Evolutionary conservation across 2,113 vertebrate species (phyloP).

Genomic region (Xiphorhynchus elegans): DNA sequence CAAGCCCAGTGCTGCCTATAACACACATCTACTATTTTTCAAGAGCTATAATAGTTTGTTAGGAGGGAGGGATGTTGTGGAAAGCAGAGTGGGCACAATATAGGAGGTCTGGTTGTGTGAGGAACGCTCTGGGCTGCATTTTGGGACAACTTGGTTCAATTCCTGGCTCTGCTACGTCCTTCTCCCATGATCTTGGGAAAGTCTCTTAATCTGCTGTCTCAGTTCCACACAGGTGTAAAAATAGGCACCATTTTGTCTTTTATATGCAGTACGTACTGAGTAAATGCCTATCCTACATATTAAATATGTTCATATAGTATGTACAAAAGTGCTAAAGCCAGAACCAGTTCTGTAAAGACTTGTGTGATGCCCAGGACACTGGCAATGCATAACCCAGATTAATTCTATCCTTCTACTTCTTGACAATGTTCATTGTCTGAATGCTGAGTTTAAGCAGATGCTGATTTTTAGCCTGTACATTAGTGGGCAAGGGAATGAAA

Average conservation of each 20-base stretch:
- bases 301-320: rapidly evolving
- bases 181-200: background rate
- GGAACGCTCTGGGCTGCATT: background rate
- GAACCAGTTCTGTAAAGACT: background rate
- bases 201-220: background rate
- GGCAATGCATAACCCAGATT: background rate
- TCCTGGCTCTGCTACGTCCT: background rate
- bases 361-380: background rate
- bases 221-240: background rate
- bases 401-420: background rate
- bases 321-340: background rate
- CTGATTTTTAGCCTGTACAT: background rate
- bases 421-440: background rate
- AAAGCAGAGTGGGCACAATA: background rate
- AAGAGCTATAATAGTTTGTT: background rate
- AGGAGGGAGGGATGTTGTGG: background rate
- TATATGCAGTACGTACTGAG: too few species aligned
- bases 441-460: background rate
- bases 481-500: background rate
- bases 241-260: background rate
- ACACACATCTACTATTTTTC: background rate
- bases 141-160: background rate
- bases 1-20: background rate
- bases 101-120: background rate
- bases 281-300: background rate